Percentiles rank a stretch among this genome's conserved stretches.
Evolutionary conservation across 2,113 vertebrate genomes (phyloP).

Genomic region (Dicerorhinus sumatrensis): DNA sequence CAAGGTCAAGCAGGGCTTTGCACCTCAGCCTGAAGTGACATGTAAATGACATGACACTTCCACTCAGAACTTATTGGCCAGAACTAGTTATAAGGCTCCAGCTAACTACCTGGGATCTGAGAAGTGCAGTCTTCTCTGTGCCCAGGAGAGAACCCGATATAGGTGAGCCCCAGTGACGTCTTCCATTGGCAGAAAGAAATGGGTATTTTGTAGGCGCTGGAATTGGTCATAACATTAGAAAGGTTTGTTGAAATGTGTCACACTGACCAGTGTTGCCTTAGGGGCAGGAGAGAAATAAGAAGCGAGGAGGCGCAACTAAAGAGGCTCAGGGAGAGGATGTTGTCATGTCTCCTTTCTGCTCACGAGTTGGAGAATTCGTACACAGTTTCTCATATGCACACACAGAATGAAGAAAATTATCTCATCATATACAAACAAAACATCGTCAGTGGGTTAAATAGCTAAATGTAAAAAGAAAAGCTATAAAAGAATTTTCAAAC

Average conservation of each 20-base stretch:
- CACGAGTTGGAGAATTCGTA: neutral
- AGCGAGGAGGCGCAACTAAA: neutral
- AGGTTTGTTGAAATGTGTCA: neutral
- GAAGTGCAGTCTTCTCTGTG: neutral
- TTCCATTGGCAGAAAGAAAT: neutral
- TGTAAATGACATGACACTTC: neutral
- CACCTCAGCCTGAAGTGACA: neutral
- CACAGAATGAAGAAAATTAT: neutral
- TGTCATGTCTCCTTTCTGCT: neutral
- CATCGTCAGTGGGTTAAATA: neutral
- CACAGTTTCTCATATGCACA: neutral
- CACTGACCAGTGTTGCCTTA: neutral
- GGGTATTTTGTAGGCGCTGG: neutral
- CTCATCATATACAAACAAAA: neutral
- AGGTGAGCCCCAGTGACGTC: neutral
- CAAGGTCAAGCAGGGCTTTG: neutral
- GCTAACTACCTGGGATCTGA: too few relatives aligned
- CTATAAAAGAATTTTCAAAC: slow-evolving; percentile 5
- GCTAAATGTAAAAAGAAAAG: slow-evolving; percentile 21
- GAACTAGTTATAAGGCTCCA: neutral
- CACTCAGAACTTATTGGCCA: neutral
- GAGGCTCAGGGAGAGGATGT: neutral
- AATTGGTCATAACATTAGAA: neutral
- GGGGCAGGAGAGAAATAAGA: neutral
- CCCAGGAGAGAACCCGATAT: neutral